A percentile compares a stretch with the other conserved stretches of the same genome.
Evolutionary conservation across 2,797 vertebrate genomes (phyloP).

Genomic region (Lemur catta): DNA sequence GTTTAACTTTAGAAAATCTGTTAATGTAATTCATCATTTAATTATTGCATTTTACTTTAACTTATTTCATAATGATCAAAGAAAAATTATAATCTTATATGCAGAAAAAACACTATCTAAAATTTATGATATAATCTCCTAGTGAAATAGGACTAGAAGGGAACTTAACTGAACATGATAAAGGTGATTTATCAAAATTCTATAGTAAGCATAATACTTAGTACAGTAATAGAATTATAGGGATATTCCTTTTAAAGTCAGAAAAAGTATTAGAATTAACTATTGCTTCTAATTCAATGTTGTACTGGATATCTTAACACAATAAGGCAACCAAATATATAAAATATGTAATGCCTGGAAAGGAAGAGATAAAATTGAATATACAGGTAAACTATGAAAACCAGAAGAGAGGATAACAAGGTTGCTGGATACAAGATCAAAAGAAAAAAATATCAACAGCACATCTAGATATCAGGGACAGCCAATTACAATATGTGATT

Average conservation of each 20-base stretch:
- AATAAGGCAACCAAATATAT: not conserved
- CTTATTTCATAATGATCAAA: slow-evolving; percentile 19
- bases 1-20: slow-evolving; percentile 44
- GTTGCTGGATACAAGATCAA: not conserved
- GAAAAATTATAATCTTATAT: not conserved
- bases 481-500: not conserved
- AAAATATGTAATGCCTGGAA: not conserved
- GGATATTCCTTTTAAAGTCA: not conserved
- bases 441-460: not conserved
- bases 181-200: not conserved
- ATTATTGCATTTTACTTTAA: slow-evolving; percentile 20
- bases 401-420: not conserved
- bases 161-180: not conserved
- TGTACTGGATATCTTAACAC: not conserved
- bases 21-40: slow-evolving; percentile 6
- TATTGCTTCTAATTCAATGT: not conserved
- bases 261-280: slow-evolving; percentile 26
- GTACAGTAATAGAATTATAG: not conserved
- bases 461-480: not conserved
- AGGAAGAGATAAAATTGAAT: slow-evolving; percentile 4
- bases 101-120: not conserved
- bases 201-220: not conserved
- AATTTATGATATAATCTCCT: not conserved
- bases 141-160: slow-evolving; percentile 13
- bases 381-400: not conserved